These are phyloP conservation scores for Muscicapa adusta DNA, from an alignment of 2,113 vertebrate species.

Conservation along the genomic window DNA sequence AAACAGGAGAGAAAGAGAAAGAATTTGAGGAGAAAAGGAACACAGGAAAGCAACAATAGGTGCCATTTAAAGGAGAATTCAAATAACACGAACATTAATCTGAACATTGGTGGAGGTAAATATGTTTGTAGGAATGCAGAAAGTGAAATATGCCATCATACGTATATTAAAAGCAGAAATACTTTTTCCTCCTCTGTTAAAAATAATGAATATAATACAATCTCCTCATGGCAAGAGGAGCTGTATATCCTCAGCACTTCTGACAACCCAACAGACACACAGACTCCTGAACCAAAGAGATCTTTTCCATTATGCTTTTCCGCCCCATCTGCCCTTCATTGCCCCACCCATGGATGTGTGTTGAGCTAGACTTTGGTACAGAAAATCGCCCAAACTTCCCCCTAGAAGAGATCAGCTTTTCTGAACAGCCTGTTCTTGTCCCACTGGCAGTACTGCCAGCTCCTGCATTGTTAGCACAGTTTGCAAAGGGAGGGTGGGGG, in stretches of 20 bases:
- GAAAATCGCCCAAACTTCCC: background rate
- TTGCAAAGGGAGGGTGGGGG: accelerated
- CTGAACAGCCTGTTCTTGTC: background rate
- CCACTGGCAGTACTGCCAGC: background rate
- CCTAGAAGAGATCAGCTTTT: background rate
- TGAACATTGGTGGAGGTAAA: background rate
- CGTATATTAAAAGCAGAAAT: background rate
- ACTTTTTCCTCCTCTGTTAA: background rate
- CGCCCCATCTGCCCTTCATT: background rate
- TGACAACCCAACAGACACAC: background rate
- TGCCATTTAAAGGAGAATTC: background rate
- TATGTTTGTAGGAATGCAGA: background rate
- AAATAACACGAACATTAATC: background rate
- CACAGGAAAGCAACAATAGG: background rate
- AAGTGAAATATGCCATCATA: background rate
- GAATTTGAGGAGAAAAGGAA: background rate
- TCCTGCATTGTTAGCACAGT: no score
- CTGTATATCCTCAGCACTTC: background rate
- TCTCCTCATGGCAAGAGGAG: background rate
- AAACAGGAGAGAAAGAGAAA: background rate
- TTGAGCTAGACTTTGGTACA: background rate
- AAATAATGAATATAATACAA: background rate
- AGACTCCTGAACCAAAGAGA: background rate
- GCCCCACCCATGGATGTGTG: background rate
- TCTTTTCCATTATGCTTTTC: background rate